These are phyloP conservation scores for Suillia variegata DNA, from an alignment of 2,888 invertebrate genomes.

Conservation along the genomic window DNA sequence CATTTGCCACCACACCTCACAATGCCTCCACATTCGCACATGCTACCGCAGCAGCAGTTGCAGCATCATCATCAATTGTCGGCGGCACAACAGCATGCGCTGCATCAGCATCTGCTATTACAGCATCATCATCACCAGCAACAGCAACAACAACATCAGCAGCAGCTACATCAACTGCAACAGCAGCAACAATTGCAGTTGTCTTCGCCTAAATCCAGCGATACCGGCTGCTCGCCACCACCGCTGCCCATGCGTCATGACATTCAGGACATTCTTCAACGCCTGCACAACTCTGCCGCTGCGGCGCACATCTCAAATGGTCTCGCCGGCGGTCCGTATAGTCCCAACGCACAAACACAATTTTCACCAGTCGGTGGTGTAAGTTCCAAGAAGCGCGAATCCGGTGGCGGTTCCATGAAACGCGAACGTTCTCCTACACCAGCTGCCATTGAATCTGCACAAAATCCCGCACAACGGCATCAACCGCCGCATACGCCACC, in stretches of 20 bases:
- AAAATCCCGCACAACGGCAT: constrained; percentile 57
- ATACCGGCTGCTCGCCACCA: too few relatives aligned
- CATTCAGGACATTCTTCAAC: constrained; percentile 56
- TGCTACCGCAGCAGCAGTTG: too few relatives aligned
- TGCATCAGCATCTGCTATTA: constrained; percentile 52
- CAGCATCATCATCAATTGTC: constrained; percentile 44
- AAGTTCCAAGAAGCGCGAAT: too few relatives aligned
- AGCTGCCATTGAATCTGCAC: constrained; percentile 41
- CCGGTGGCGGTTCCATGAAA: constrained; percentile 40
- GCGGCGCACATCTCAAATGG: constrained; percentile 42
- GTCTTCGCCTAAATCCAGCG: constrained; percentile 17
- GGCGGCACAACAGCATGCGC: constrained; percentile 51
- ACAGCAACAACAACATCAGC: constrained; percentile 32
- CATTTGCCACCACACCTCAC: constrained; percentile 35
- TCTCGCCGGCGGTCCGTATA: constrained; percentile 38
- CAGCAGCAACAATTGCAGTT: constrained; percentile 35
- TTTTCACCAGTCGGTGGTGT: constrained; percentile 44
- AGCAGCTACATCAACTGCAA: constrained; percentile 40
- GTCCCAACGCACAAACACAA: constrained; percentile 49
- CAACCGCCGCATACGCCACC: constrained; percentile 59
- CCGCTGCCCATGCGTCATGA: constrained; percentile 42
- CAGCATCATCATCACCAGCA: constrained; percentile 37
- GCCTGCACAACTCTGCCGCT: constrained; percentile 54
- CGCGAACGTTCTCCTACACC: constrained; percentile 57
- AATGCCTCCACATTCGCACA: constrained; percentile 34